Percentiles rank a stretch among this genome's conserved stretches.
Evolutionary conservation across 92 coral and sea anemone genomes (phyloP).

Genomic region (Siderastrea radians): DNA sequence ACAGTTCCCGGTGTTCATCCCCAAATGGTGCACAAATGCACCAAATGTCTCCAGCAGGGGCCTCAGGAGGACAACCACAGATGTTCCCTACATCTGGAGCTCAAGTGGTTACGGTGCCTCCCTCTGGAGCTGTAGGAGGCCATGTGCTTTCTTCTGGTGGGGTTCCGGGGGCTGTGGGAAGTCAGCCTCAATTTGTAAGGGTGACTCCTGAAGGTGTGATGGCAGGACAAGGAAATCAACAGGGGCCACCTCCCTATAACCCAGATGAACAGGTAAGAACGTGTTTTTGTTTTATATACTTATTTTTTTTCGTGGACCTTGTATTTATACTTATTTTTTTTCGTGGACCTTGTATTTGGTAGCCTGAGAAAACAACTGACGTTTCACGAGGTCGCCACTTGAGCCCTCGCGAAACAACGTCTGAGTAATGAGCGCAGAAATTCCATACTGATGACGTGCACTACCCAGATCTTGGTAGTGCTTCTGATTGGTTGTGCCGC

Average conservation of each 20-base stretch:
- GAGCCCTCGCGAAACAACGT: too few relatives aligned
- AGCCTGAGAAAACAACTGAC: too few relatives aligned
- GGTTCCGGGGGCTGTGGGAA: background rate
- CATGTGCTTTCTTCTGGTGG: background rate
- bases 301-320: too few relatives aligned
- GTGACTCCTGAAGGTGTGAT: background rate
- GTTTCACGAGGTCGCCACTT: too few relatives aligned
- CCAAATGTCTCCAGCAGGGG: background rate
- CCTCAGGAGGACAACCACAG: constrained; percentile 16
- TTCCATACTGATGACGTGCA: too few relatives aligned
- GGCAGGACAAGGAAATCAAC: background rate
- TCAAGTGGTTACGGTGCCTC: background rate
- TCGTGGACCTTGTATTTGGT: too few relatives aligned
- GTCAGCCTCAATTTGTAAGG: constrained; percentile 1
- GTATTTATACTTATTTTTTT: too few relatives aligned
- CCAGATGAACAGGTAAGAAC: background rate
- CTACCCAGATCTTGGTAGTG: too few relatives aligned
- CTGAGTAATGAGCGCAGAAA: too few relatives aligned
- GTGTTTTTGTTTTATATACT: too few relatives aligned
- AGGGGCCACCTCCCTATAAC: background rate
- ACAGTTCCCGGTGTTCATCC: constrained; percentile 18
- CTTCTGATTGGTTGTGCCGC: too few relatives aligned
- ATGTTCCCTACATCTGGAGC: background rate
- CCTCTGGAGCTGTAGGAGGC: too few relatives aligned
- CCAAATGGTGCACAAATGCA: constrained; percentile 9